Base-by-base conservation (phyloP, 2,888 invertebrate species). In the Proisotoma minuta region DNA sequence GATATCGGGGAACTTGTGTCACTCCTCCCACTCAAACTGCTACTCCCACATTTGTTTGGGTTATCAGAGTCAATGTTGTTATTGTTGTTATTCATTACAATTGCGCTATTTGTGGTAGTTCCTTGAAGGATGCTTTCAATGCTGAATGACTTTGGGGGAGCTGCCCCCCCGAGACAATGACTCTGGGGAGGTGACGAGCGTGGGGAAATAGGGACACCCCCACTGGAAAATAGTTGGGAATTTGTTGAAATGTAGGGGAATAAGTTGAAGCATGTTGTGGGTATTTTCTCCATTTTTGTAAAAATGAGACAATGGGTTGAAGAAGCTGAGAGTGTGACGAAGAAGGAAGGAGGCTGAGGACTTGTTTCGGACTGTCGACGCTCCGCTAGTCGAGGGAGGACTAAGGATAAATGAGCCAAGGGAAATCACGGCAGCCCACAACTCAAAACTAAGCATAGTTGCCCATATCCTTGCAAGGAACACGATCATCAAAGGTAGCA, bases 111-210 rank as follows among this genome's bases (percentile, higher is more conserved):
- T 22, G 48, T 53, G 39, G 62, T 65, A 8, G 57, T 56, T 1
- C 63, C 59, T 12, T 66, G 66, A 1, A 73, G 43, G 61, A 73
- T 73, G 50, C 71, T 71, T 34, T 73, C 73, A 52, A 73, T 73
- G 40, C 68, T 70, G 29, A 73, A 73, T 1, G 73, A 72, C n/a
- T 62, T 70, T 43, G 50, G 50, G 23, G 50, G 26, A 23, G 24
- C 23, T 34, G 39, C 3, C 15, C 29, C 20, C 15, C 8, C 5
- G 3, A 43, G 47, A 60, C 53, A 49, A n/a, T 26, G 50, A 12
- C 56, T 34, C 34, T 10, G 5, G 3, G 18, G 23, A 22, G 23
- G 22, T 8, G 49, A 8, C 23, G 49, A 47, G n/a, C 34, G 8
- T 10, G 8, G 15, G 43, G 49, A 49, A 49, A 49, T 49, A 3